These are phyloP conservation scores for Pseudorhombus dupliciocellatus DNA, from an alignment of 2,113 vertebrate genomes.

Conservation along the genomic window DNA sequence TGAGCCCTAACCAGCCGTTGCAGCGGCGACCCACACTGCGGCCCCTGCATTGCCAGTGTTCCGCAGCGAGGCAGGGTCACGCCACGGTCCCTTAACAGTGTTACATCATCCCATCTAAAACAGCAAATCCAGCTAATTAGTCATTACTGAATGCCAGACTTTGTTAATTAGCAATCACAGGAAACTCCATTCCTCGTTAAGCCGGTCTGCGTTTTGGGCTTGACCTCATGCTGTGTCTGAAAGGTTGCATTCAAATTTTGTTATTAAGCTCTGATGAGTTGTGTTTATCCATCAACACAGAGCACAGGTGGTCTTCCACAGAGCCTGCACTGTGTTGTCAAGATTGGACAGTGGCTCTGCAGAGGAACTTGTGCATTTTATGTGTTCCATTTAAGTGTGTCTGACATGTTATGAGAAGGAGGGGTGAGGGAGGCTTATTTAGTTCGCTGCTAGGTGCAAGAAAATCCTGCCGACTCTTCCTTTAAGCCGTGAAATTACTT, in stretches of 20 bases:
- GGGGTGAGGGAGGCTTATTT: no score
- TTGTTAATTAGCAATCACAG: slow-evolving; percentile 32
- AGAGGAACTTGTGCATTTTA: no score
- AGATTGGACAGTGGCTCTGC: no score
- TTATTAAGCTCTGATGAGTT: neutral
- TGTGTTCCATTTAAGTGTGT: no score
- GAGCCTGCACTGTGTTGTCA: no score
- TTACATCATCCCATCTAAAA: slow-evolving; percentile 43
- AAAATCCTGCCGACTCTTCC: no score
- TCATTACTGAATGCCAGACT: slow-evolving; percentile 28
- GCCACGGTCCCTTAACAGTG: slow-evolving; percentile 20
- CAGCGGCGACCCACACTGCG: slow-evolving; percentile 14
- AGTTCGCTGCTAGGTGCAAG: no score
- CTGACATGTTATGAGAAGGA: no score
- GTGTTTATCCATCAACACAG: no score
- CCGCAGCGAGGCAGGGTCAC: slow-evolving; percentile 22
- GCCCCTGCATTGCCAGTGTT: slow-evolving; percentile 18
- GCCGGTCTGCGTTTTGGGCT: slow-evolving; percentile 8
- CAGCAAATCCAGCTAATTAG: slow-evolving; percentile 48
- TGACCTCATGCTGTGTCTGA: slow-evolving; percentile 2
- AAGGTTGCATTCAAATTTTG: neutral
- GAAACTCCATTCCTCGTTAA: slow-evolving; percentile 10
- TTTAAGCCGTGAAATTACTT: no score
- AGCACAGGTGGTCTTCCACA: no score
- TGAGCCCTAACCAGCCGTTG: slow-evolving; percentile 75